Conservation (phyloP, 2,888 invertebrate species). For the Phengaris alcon region DNA sequence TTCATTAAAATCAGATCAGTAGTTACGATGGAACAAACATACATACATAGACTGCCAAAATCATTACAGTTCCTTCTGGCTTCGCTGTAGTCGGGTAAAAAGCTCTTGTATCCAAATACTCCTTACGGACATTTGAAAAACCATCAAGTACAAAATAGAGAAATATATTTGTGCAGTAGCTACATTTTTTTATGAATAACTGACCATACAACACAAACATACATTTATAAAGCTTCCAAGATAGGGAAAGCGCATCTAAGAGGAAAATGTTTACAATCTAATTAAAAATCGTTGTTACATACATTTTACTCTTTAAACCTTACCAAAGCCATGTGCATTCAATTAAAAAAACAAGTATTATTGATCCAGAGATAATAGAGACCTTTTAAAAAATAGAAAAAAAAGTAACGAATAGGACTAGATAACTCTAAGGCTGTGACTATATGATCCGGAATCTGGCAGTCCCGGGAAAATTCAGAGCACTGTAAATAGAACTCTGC, state of each 20-base stretch:
- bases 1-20: no score
- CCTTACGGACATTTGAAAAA: not conserved
- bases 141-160: not conserved
- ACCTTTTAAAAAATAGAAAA: not conserved
- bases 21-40: no score
- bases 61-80: no score
- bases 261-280: not conserved
- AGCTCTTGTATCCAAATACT: not conserved
- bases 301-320: not conserved
- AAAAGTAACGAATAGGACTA: constrained; percentile 26
- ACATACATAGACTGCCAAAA: no score
- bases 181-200: constrained; percentile 3
- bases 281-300: not conserved
- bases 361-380: not conserved
- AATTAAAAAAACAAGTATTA: not conserved
- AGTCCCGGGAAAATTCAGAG: no score
- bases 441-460: no score
- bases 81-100: not conserved
- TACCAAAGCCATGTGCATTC: not conserved
- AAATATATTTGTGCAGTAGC: constrained; percentile 17
- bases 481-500: no score
- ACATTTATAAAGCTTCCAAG: not conserved
- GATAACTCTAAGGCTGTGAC: not conserved
- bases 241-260: not conserved
- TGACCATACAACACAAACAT: no score